Evolutionary conservation across 2,113 vertebrate genomes (phyloP).

Genomic region (Neomonachus schauinslandi): DNA sequence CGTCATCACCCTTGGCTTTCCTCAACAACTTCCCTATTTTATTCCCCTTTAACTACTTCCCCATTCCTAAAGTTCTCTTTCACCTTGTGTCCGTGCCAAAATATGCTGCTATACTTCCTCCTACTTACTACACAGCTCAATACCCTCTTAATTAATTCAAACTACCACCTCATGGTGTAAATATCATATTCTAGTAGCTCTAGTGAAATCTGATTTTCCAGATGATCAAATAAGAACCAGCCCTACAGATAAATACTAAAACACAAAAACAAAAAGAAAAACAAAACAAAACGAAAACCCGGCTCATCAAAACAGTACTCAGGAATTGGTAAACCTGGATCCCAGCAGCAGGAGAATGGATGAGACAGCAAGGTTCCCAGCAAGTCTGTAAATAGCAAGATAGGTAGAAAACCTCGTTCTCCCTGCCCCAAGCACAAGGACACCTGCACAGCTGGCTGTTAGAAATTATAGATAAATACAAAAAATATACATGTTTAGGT

Average conservation of each 20-base stretch:
- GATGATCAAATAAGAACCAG: constrained; percentile 63
- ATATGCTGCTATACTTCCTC: constrained; percentile 26
- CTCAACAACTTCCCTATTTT: background rate
- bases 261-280: background rate
- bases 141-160: constrained; percentile 74
- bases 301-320: background rate
- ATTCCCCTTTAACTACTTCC: background rate
- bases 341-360: background rate
- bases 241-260: constrained; percentile 54
- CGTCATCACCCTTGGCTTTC: constrained; percentile 29
- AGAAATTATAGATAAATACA: background rate
- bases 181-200: constrained; percentile 48
- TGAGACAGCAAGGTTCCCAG: background rate
- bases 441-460: background rate
- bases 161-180: constrained; percentile 60
- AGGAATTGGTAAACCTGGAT: background rate
- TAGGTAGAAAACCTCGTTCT: background rate
- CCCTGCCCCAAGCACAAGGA: background rate
- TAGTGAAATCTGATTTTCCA: constrained; percentile 76
- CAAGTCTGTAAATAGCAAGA: background rate
- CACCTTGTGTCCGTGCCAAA: constrained; percentile 55
- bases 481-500: background rate
- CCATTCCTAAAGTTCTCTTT: constrained; percentile 48
- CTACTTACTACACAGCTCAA: background rate
- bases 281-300: background rate